phyloP scores from a whole-genome alignment of 2,888 invertebrate species.

The Augiades crinisus region DNA sequence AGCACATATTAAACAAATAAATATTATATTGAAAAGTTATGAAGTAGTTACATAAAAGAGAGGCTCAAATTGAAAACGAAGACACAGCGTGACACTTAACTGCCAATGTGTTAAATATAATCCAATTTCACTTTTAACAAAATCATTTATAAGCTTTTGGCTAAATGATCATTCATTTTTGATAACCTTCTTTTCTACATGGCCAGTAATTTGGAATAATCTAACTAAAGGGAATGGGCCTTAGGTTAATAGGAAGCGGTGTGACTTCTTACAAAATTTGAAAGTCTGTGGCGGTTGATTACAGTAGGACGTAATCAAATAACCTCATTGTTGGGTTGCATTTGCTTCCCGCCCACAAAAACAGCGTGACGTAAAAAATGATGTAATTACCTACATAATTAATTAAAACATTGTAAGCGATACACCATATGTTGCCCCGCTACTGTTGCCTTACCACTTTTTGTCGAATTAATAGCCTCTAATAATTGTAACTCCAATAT shows the following conservation, averaged over 20 bases:
- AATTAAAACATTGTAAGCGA: constrained; percentile 64
- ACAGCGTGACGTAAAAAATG: constrained; percentile 57
- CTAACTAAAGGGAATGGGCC: too few relatives aligned
- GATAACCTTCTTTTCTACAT: too few relatives aligned
- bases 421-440: constrained; percentile 71
- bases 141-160: too few relatives aligned
- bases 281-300: constrained; percentile 36
- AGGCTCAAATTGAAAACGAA: too few relatives aligned
- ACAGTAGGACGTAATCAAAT: constrained; percentile 62
- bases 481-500: constrained; percentile 49
- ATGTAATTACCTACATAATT: constrained; percentile 69
- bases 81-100: too few relatives aligned
- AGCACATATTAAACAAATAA: too few relatives aligned
- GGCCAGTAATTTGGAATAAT: too few relatives aligned
- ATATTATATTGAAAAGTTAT: too few relatives aligned
- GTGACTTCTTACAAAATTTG: constrained; percentile 22
- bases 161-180: too few relatives aligned
- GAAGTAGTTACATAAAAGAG: too few relatives aligned
- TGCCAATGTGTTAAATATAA: too few relatives aligned
- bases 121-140: too few relatives aligned
- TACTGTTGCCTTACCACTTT: constrained; percentile 67
- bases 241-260: neutral
- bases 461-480: constrained; percentile 59
- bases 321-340: constrained; percentile 56
- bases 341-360: constrained; percentile 44